phyloP scores from a whole-genome alignment of 2,113 vertebrate genomes.

The Centrocercus urophasianus region DNA sequence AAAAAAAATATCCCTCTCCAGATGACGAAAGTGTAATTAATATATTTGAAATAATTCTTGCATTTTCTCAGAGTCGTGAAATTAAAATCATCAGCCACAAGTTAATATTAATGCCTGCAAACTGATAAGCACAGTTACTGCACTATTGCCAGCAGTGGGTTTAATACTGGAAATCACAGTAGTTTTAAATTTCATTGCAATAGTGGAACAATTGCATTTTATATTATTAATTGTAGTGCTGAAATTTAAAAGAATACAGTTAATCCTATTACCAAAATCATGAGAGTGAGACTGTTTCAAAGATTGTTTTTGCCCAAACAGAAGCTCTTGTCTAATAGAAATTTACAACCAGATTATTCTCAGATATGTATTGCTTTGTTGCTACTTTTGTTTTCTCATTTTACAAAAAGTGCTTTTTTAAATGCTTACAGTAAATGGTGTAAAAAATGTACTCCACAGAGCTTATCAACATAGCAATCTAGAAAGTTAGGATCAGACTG shows the following conservation, averaged over 20 bases:
- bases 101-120: slow-evolving; percentile 28
- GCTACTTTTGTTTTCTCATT: neutral
- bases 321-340: neutral
- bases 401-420: neutral
- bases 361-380: neutral
- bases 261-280: neutral
- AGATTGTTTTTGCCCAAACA: neutral
- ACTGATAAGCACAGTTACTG: neutral
- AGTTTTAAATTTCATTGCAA: neutral
- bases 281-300: neutral
- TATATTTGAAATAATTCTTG: slow-evolving; percentile 37
- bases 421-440: neutral
- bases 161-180: neutral
- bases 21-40: slow-evolving; percentile 40
- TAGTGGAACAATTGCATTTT: neutral
- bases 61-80: slow-evolving; percentile 43
- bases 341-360: neutral
- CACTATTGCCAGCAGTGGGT: neutral
- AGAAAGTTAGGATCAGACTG: neutral
- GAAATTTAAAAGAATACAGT: neutral
- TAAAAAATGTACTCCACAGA: neutral
- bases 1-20: slow-evolving; percentile 24
- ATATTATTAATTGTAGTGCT: neutral
- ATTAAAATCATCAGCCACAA: neutral
- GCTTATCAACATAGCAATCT: neutral